A percentile compares a stretch with the other conserved stretches of the same genome.
Conservation (phyloP, 2,113 vertebrate genomes). For the Cryptomyrus ogoouensis region DNA sequence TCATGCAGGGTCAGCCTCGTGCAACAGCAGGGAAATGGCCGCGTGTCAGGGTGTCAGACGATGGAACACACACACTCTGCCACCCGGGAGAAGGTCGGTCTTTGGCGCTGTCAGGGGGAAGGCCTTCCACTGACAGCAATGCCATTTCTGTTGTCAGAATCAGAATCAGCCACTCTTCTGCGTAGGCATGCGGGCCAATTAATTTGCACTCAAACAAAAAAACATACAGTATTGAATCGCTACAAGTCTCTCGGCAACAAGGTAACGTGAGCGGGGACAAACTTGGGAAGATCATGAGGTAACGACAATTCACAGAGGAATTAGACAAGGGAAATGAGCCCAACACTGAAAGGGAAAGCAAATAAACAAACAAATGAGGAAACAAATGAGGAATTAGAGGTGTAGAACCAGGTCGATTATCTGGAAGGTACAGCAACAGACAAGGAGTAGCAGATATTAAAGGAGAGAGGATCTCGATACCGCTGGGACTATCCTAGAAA, state of each 20-base stretch:
- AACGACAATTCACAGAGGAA: conserved; percentile 34
- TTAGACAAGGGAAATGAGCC: conserved; percentile 15
- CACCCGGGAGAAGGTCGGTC: conserved; percentile 25
- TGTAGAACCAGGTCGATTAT: conserved; percentile 39
- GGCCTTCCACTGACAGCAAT: neutral
- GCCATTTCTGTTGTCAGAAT: neutral
- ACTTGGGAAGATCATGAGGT: neutral
- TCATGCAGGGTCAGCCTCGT: conserved; percentile 39
- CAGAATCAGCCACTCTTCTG: neutral
- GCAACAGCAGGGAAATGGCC: conserved; percentile 35
- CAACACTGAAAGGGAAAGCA: conserved; percentile 34
- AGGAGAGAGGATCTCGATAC: conserved; percentile 36
- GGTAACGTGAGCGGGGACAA: conserved; percentile 10
- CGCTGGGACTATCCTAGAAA: conserved; percentile 41
- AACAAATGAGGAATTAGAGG: conserved; percentile 55
- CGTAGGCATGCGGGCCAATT: neutral
- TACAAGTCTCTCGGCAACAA: neutral
- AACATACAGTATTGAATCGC: neutral
- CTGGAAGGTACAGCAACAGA: conserved; percentile 34
- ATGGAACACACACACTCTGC: conserved; percentile 41
- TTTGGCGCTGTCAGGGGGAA: neutral
- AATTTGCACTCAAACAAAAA: neutral
- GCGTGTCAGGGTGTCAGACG: conserved; percentile 49
- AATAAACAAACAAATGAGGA: conserved; percentile 36
- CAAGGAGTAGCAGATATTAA: conserved; percentile 48